These are phyloP conservation scores for Manduca sexta DNA, from an alignment of 1,140 invertebrate species.

Conservation along the genomic window DNA sequence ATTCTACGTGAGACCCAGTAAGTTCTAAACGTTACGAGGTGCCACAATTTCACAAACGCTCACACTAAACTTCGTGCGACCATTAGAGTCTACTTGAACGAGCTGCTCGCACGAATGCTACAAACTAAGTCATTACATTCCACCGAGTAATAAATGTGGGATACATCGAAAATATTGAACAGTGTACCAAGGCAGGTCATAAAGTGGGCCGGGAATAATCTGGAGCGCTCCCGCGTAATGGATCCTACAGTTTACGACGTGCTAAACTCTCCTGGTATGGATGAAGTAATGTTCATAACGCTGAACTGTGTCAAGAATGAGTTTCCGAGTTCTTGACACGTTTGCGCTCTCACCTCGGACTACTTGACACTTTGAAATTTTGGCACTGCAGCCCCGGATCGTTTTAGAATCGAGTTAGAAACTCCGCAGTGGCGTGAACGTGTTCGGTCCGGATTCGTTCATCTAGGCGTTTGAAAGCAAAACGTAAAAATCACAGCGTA, in stretches of 20 bases:
- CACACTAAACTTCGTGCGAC: conserved; percentile 6
- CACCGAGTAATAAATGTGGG: conserved; percentile 11
- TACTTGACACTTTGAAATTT: conserved; percentile 21
- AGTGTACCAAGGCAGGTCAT: conserved; percentile 15
- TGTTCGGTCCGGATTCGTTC: conserved; percentile 4
- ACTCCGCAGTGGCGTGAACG: conserved; percentile 1
- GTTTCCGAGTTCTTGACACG: conserved; percentile 28
- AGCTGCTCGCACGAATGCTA: conserved; percentile 21
- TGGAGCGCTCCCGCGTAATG: conserved; percentile 25
- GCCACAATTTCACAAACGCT: conserved; percentile 15
- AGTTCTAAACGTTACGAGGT: conserved; percentile 26
- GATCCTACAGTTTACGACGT: conserved; percentile 36
- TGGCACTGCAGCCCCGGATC: conserved; percentile 5
- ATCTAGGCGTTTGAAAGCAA: conserved; percentile 18
- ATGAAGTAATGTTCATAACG: conserved; percentile 37
- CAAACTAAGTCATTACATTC: conserved; percentile 13
- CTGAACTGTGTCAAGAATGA: conserved; percentile 33
- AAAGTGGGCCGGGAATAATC: conserved; percentile 25
- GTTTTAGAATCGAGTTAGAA: not conserved
- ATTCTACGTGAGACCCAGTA: conserved; percentile 10
- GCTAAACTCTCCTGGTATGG: conserved; percentile 29
- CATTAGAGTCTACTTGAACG: conserved; percentile 16
- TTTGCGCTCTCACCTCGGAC: conserved; percentile 19
- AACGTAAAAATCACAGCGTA: conserved; percentile 42
- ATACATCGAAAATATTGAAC: conserved; percentile 17